Percentiles rank a stretch among this genome's conserved stretches.
Conservation (phyloP, 2,888 invertebrate species). For the Matsumyia berberina region DNA sequence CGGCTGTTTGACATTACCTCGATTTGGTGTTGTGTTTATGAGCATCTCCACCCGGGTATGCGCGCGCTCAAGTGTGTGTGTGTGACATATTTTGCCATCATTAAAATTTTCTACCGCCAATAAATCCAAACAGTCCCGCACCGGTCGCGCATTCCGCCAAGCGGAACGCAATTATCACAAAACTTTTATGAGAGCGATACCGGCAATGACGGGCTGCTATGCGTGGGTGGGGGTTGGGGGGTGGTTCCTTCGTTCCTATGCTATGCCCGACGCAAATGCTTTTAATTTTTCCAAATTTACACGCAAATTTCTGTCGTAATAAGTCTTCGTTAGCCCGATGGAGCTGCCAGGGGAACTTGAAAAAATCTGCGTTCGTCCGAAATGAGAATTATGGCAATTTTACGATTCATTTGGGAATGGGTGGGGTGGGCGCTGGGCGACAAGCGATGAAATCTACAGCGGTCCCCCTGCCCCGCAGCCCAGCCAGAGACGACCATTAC, state of each 20-base stretch:
- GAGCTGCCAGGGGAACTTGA: conserved; percentile 36
- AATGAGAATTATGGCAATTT: conserved; percentile 72
- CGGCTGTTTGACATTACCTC: conserved; percentile 72
- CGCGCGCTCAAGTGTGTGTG: conserved; percentile 20
- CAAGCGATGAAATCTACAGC: neutral
- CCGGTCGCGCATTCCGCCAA: conserved; percentile 65
- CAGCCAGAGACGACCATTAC: conserved; percentile 18
- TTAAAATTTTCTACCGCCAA: conserved; percentile 74
- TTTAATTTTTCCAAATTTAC: conserved; percentile 76
- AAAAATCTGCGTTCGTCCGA: conserved; percentile 70
- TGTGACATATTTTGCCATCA: conserved; percentile 75
- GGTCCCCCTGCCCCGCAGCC: neutral
- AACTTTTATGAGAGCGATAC: conserved; percentile 60
- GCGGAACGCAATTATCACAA: conserved; percentile 75
- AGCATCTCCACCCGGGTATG: too few relatives aligned
- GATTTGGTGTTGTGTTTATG: conserved; percentile 77
- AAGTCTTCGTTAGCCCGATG: conserved; percentile 59
- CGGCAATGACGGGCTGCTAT: neutral
- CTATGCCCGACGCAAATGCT: conserved; percentile 57
- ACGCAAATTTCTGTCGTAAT: conserved; percentile 71
- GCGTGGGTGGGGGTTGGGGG: neutral
- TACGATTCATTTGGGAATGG: conserved; percentile 70
- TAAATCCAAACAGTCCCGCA: conserved; percentile 68
- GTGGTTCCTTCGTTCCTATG: too few relatives aligned
- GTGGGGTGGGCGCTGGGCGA: too few relatives aligned